phyloP scores from a whole-genome alignment of 2,888 invertebrate species.

The Augiades crinisus region DNA sequence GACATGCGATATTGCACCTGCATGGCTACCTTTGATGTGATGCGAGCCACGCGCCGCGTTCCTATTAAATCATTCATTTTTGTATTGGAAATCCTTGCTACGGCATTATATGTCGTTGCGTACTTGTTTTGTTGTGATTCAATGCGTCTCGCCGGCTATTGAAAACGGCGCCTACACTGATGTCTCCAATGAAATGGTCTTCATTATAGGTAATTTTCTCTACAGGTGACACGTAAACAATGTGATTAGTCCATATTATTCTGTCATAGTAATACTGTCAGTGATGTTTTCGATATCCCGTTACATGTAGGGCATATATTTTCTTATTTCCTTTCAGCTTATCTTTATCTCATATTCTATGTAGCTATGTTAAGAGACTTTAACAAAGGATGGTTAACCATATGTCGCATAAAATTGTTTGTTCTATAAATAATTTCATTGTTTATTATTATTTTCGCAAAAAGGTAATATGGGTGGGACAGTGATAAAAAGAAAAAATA shows the following conservation, averaged over 20 bases:
- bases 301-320: no score
- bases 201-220: background rate
- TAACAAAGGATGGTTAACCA: no score
- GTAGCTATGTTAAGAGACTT: no score
- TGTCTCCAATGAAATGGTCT: background rate
- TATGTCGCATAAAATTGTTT: no score
- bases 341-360: no score
- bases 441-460: no score
- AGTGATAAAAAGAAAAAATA: no score
- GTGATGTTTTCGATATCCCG: no score
- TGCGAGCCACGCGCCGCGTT: conserved; percentile 49
- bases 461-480: no score
- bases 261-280: background rate
- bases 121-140: conserved; percentile 8
- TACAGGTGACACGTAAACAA: background rate
- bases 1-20: conserved; percentile 50
- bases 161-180: background rate
- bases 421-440: no score
- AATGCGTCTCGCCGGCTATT: conserved; percentile 1
- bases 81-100: conserved; percentile 8
- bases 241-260: background rate
- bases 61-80: conserved; percentile 14
- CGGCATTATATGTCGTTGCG: background rate
- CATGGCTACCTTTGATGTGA: conserved; percentile 65
- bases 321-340: no score